Percentiles rank a stretch among this genome's conserved stretches.
These are phyloP conservation scores for Crotalus helleri DNA, from an alignment of 2,113 vertebrate genomes.

Conservation along the genomic window DNA sequence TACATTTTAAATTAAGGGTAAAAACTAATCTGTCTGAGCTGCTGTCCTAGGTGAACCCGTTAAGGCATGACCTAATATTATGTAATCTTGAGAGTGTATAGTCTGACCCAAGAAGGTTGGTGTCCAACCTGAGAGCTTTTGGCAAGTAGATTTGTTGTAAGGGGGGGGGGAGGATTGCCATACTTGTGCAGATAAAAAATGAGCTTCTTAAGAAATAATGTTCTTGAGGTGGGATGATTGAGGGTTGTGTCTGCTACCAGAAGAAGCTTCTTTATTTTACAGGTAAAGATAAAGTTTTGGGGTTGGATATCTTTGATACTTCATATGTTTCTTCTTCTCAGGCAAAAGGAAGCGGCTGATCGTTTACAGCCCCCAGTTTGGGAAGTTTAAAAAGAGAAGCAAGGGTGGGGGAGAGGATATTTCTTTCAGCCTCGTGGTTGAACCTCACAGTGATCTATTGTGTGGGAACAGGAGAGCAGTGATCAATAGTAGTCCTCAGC, in stretches of 20 bases:
- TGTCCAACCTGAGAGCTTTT: not conserved
- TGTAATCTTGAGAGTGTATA: no score
- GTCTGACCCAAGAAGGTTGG: no score
- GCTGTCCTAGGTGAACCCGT: no score
- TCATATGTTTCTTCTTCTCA: not conserved
- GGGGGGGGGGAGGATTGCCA: not conserved
- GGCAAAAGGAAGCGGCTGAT: not conserved
- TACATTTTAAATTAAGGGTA: no score
- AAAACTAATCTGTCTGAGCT: no score
- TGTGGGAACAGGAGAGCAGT: not conserved
- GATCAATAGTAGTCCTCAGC: slow-evolving; percentile 57
- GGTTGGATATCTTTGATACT: not conserved
- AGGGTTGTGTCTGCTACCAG: not conserved
- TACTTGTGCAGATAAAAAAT: not conserved
- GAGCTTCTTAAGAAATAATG: not conserved
- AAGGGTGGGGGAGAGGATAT: not conserved
- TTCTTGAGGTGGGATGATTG: not conserved
- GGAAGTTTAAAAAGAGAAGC: slow-evolving; percentile 47
- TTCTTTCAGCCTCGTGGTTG: slow-evolving; percentile 14
- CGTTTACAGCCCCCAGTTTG: not conserved
- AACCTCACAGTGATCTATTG: slow-evolving; percentile 44
- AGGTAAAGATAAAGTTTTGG: not conserved
- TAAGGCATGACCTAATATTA: no score
- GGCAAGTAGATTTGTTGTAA: not conserved
- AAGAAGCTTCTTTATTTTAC: not conserved